Evolutionary conservation across 2,113 vertebrate species (phyloP).

Genomic region (Hypocryptadius cinnamomeus): DNA sequence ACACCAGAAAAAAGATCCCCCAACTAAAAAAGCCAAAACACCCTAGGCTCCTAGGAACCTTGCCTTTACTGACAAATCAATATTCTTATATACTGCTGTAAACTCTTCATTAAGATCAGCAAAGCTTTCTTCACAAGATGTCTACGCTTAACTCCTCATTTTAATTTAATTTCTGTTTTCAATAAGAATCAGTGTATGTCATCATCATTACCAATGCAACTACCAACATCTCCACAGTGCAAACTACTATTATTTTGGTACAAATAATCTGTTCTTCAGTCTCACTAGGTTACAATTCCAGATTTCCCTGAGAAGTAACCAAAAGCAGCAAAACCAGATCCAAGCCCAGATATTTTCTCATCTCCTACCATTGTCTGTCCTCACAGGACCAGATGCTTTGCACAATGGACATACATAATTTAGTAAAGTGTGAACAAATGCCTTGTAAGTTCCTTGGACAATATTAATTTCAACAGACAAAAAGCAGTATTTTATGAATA

Average conservation of each 20-base stretch:
- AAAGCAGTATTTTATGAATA: neutral
- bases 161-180: neutral
- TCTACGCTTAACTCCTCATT: neutral
- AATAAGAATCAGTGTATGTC: neutral
- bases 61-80: neutral
- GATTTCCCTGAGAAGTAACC: neutral
- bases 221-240: neutral
- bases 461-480: neutral
- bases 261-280: neutral
- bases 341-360: neutral
- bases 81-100: neutral
- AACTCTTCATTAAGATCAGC: neutral
- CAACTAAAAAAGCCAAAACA: neutral
- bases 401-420: neutral
- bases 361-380: neutral
- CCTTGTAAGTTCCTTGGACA: neutral
- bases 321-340: neutral
- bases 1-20: accelerated
- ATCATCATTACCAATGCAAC: neutral
- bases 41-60: neutral
- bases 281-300: neutral
- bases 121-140: neutral
- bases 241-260: neutral
- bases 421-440: neutral
- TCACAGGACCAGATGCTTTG: neutral